Evolutionary conservation across 2,888 invertebrate species (phyloP), one percentile per base, ranked within the genome.

Genomic region (Acleris holmiana): DNA sequence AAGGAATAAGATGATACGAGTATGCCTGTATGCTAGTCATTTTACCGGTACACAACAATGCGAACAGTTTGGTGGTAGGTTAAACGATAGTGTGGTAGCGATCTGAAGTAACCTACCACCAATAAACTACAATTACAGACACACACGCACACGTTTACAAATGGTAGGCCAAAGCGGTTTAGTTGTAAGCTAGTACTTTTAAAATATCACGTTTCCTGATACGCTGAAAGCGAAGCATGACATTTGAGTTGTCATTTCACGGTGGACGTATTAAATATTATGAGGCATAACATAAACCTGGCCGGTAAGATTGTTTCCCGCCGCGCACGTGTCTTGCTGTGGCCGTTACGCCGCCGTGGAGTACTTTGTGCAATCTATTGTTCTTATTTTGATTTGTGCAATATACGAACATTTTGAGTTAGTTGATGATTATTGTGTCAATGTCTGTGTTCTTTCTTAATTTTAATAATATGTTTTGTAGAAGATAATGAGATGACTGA

Each of bases 181-280:
- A 35, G 35, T 13, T 23, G 49, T 61, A 62, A 53, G 55, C 35
- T 67, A 69, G 57, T 54, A 60, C 56, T 55, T 62, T 55, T 54
- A 64, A 74, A 76, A 73, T 74, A 72, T 77, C 74, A 77, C 72
- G 77, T 78, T 73, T 66, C 66, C 67, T 67, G 70, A 69, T 70
- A n/a, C 49, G 46, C 50, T 57, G 50, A 58, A 58, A 21, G 25
- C 67, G 62, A 68, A 71, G 75, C 78, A 73, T 76, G 79, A 73
- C 73, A 76, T 77, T 75, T 70, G 53, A 68, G 64, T 58, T 64
- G 61, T 61, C 25, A 54, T 48, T 68, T 70, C 55, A 55, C 23
- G 17, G 67, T 67, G 67, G 61, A 51, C 63, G 69, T 67, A 69
- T 69, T 53, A 53, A 49, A 76, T 61, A 67, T 66, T 64, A 64